Evolutionary conservation across 2,797 vertebrate genomes (phyloP).

Genomic region (Epinephelus awoara): DNA sequence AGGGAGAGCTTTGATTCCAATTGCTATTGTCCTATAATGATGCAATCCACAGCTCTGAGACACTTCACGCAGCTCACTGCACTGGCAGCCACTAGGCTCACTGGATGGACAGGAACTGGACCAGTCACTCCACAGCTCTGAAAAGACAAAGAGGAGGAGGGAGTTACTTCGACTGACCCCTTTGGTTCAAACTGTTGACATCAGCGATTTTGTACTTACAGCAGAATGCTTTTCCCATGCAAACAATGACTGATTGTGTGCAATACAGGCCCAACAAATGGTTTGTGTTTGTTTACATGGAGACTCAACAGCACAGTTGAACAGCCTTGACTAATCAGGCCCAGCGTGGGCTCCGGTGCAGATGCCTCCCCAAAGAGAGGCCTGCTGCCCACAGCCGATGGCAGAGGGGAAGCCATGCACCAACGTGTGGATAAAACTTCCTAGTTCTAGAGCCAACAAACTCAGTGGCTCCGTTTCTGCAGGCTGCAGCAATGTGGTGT

Average conservation of each 20-base stretch:
- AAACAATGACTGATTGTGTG: conserved; percentile 66
- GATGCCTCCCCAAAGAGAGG: conserved; percentile 48
- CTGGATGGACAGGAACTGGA: conserved; percentile 40
- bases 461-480: background rate
- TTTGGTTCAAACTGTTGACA: conserved; percentile 53
- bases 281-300: conserved; percentile 70
- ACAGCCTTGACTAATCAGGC: conserved; percentile 56
- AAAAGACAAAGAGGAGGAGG: conserved; percentile 61
- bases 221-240: conserved; percentile 27
- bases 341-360: conserved; percentile 45
- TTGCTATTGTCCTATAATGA: conserved; percentile 65
- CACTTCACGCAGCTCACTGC: conserved; percentile 27
- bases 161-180: conserved; percentile 38
- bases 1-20: conserved; percentile 51
- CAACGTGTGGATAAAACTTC: background rate
- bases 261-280: conserved; percentile 40
- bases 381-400: conserved; percentile 25
- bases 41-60: conserved; percentile 36
- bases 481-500: conserved; percentile 1
- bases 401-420: conserved; percentile 10
- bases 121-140: conserved; percentile 59
- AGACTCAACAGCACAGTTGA: conserved; percentile 56
- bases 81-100: conserved; percentile 25
- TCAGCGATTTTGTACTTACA: conserved; percentile 46
- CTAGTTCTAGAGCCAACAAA: background rate